These are phyloP conservation scores for Abramis brama DNA, from an alignment of 2,113 vertebrate species.

Conservation along the genomic window DNA sequence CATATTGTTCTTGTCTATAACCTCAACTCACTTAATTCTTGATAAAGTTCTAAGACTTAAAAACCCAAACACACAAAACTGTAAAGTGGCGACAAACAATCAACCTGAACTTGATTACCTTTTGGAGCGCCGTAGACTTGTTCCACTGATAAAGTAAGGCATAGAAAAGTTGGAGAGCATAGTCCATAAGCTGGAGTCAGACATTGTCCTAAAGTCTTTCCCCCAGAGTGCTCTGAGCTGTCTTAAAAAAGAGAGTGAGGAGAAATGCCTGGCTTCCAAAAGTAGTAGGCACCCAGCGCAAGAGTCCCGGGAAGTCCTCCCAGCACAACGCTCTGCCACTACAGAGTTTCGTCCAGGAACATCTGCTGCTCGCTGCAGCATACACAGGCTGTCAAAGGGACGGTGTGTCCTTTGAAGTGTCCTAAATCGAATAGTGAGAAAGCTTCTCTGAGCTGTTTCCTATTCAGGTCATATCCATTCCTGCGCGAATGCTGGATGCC, in stretches of 20 bases:
- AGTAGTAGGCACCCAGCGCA: conserved; percentile 41
- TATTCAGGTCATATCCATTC: conserved; percentile 46
- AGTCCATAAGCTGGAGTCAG: conserved; percentile 87
- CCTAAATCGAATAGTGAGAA: conserved; percentile 54
- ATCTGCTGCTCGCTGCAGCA: conserved; percentile 74
- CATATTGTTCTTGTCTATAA: conserved; percentile 47
- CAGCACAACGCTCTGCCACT: conserved; percentile 41
- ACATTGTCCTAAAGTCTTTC: conserved; percentile 79
- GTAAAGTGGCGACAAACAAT: not conserved
- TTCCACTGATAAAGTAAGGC: conserved; percentile 86
- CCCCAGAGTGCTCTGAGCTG: conserved; percentile 58
- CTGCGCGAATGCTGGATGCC: conserved; percentile 60
- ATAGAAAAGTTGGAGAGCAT: conserved; percentile 88
- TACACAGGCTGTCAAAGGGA: conserved; percentile 68
- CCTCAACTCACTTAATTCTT: conserved; percentile 23
- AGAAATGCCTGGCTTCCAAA: conserved; percentile 48
- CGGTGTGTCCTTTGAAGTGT: conserved; percentile 61
- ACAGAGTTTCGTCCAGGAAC: conserved; percentile 66
- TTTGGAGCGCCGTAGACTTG: conserved; percentile 89
- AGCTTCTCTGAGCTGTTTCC: conserved; percentile 40
- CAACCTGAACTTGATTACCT: conserved; percentile 78
- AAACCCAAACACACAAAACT: not conserved
- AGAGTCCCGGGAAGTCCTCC: conserved; percentile 55
- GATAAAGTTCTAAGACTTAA: conserved; percentile 21
- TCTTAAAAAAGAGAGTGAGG: conserved; percentile 57